These are phyloP conservation scores for Stercorarius parasiticus DNA, from an alignment of 2,113 vertebrate species.

Conservation along the genomic window DNA sequence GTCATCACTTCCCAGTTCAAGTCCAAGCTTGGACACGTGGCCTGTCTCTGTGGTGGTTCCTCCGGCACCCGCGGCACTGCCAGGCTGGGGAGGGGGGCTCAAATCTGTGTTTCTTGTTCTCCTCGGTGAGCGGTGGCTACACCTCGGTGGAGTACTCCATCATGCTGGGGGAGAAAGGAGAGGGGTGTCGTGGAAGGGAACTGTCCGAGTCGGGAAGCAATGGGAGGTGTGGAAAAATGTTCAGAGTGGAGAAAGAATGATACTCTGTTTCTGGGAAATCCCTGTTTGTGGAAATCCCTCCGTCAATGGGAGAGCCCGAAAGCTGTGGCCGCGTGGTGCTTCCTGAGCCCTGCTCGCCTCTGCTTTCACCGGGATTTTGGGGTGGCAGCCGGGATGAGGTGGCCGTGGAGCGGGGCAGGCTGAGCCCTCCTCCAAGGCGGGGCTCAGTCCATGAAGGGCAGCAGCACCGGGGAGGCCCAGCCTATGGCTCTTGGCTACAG, in stretches of 20 bases:
- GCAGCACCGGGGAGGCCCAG: neutral
- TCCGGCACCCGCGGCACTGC: rapidly evolving
- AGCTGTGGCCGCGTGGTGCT: neutral
- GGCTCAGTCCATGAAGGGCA: neutral
- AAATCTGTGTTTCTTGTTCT: neutral
- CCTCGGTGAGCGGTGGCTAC: neutral
- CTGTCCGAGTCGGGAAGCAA: rapidly evolving
- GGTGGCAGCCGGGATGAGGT: neutral
- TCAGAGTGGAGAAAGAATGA: neutral
- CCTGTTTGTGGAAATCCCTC: neutral
- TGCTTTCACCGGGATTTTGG: neutral
- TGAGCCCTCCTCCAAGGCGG: neutral
- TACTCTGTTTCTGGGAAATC: neutral
- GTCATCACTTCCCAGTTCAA: neutral
- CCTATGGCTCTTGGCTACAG: rapidly evolving
- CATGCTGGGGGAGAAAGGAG: neutral
- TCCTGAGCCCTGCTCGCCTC: rapidly evolving
- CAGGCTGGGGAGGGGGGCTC: neutral
- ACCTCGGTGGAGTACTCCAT: conserved; percentile 32
- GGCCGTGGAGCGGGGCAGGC: neutral
- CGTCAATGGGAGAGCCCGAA: neutral
- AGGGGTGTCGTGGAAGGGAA: rapidly evolving
- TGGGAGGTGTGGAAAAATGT: neutral
- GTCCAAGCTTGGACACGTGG: rapidly evolving
- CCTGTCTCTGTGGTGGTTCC: rapidly evolving